Evolutionary conservation across 2,888 invertebrate genomes (phyloP).

Genomic region (Brassicogethes aeneus): DNA sequence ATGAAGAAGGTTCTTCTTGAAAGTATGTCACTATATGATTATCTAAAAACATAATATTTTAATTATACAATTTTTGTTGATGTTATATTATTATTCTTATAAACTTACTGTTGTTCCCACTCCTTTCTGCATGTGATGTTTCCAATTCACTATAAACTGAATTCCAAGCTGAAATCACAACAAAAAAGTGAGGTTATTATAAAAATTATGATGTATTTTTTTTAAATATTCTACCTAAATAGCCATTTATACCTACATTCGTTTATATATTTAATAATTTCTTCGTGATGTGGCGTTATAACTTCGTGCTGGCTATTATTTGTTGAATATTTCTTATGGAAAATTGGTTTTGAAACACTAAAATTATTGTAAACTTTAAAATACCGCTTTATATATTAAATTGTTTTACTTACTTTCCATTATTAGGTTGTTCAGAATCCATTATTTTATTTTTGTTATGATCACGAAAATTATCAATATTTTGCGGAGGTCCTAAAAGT

Average conservation of each 20-base stretch:
- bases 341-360: constrained; percentile 75
- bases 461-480: constrained; percentile 68
- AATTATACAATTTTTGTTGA: constrained; percentile 11
- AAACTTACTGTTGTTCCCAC: constrained; percentile 34
- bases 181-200: no score
- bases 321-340: constrained; percentile 46
- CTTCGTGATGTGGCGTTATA: constrained; percentile 74
- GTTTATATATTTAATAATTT: constrained; percentile 77
- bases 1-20: constrained; percentile 65
- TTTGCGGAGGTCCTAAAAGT: constrained; percentile 64
- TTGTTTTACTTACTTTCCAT: constrained; percentile 50
- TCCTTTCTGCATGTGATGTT: constrained; percentile 43
- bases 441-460: constrained; percentile 59
- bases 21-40: constrained; percentile 44
- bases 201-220: no score
- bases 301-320: constrained; percentile 50
- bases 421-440: constrained; percentile 58
- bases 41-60: constrained; percentile 26
- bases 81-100: background rate
- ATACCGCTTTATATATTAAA: background rate
- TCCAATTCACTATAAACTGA: constrained; percentile 34
- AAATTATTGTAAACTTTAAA: constrained; percentile 11
- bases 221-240: no score
- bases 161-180: constrained; percentile 53
- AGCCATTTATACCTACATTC: constrained; percentile 73